Conservation (phyloP, 2,888 invertebrate genomes). For the Leptinotarsa peninsularis region DNA sequence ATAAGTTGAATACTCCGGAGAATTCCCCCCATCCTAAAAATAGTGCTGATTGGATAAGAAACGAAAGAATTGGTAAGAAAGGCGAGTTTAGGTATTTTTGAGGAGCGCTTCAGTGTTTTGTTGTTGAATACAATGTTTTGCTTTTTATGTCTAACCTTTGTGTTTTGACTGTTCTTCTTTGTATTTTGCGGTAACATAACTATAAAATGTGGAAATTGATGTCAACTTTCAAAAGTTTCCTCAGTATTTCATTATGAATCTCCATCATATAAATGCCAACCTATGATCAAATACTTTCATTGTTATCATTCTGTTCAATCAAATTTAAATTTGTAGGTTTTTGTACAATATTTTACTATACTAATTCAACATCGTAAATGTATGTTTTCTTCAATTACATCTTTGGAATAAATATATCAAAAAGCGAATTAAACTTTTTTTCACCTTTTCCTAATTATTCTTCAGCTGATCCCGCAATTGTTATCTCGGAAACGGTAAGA, state of each 20-base stretch:
- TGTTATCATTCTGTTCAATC: neutral
- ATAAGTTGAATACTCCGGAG: conserved; percentile 66
- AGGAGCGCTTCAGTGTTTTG: conserved; percentile 52
- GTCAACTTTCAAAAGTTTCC: neutral
- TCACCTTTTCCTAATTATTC: neutral
- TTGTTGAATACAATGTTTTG: conserved; percentile 34
- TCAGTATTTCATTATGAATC: neutral
- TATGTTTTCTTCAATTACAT: neutral
- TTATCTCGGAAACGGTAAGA: no score
- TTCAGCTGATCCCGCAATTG: no score
- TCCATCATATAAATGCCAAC: conserved; percentile 1
- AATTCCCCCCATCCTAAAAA: conserved; percentile 66
- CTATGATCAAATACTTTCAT: neutral
- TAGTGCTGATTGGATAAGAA: conserved; percentile 86
- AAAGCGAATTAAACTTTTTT: neutral
- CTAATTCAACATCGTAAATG: neutral
- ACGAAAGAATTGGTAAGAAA: conserved; percentile 91
- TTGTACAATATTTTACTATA: neutral
- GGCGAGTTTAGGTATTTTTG: conserved; percentile 95
- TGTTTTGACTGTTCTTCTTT: conserved; percentile 45
- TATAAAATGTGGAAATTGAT: neutral
- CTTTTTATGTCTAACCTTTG: conserved; percentile 44
- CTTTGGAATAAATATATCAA: conserved; percentile 3
- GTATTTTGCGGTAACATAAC: conserved; percentile 25
- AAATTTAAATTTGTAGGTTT: neutral